These are phyloP conservation scores for Synergus laeviventris DNA, from an alignment of 2,888 invertebrate genomes.

Conservation along the genomic window DNA sequence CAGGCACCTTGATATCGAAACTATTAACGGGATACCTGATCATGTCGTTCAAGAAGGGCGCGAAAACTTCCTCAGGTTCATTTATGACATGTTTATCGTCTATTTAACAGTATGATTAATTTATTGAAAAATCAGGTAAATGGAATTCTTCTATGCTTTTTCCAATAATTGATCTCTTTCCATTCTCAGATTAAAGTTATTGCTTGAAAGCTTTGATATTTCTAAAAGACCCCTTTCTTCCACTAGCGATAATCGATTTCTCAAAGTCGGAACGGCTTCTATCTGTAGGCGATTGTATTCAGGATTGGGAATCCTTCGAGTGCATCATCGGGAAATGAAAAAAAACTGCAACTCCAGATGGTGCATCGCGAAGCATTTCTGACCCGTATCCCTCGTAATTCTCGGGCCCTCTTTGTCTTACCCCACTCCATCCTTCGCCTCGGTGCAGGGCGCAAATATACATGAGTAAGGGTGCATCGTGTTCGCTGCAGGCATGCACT, in stretches of 20 bases:
- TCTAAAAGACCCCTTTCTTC: conserved; percentile 4
- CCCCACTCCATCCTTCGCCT: conserved; percentile 56
- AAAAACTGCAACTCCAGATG: conserved; percentile 72
- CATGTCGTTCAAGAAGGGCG: neutral
- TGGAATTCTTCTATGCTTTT: neutral
- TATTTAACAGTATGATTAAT: neutral
- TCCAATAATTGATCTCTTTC: neutral
- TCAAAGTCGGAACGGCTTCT: conserved; percentile 28
- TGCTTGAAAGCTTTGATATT: neutral
- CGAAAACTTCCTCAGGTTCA: neutral
- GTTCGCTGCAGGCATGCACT: conserved; percentile 63
- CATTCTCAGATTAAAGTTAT: neutral
- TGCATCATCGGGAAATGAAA: conserved; percentile 67
- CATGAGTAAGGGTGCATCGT: conserved; percentile 60
- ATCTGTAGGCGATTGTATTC: conserved; percentile 7
- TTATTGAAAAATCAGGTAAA: neutral
- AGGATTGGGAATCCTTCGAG: conserved; percentile 52
- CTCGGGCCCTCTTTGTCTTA: conserved; percentile 66
- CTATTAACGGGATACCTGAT: conserved; percentile 12
- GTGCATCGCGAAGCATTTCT: conserved; percentile 72
- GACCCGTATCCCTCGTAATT: conserved; percentile 69
- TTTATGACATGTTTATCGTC: too few relatives aligned
- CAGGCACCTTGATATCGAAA: conserved; percentile 24
- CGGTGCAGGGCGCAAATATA: conserved; percentile 43
- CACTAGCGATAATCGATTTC: conserved; percentile 21